Base-by-base conservation (phyloP, 2,797 vertebrate genomes). In the Loris lydekkerianus region DNA sequence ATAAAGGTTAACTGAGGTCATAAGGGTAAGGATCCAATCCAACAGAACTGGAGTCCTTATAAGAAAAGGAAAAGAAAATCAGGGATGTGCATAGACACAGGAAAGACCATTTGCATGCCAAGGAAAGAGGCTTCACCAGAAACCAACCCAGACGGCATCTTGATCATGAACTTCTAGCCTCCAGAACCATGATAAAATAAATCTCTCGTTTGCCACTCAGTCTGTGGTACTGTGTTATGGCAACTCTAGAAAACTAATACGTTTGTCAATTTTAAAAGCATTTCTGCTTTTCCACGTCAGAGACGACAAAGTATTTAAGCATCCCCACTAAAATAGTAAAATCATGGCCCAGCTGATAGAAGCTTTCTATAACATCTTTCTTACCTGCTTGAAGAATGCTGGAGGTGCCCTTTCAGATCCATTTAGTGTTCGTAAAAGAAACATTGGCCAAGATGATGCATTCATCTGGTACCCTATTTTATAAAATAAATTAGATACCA, bases 361-460 rank as follows among this genome's bases (percentile, higher is more conserved):
- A 53, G 0, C 23, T 63, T 91, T 95, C 82, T 89, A 40, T 67
- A 94, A 90, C 14, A 43, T 37, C 37, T 98, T 97, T 96, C 96
- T 95, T 98, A 99, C 99, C 99, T 99, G 99, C 98, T 99, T 99
- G 97, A 99, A 99, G 60, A 99, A 99, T 0, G 98, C 86, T n/a
- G 98, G 98, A 23, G 99, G 99, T 23, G 99, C 99, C 99, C 99
- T 99, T 98, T 99, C 99, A 81, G 99, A 99, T 98, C 99, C 99
- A 90, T 98, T 99, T 93, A 99, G 97, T 63, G 99, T 99, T 98
- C 99, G 98, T 93, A 99, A 93, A 21, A 99, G 98, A 97, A 99
- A 99, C 99, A 99, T 99, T 77, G 99, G 99, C 99, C 99, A 99
- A 7, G 99, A 99, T 1, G 99, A 99, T 1, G 99, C 99, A 88